Evolutionary conservation across 1,140 invertebrate genomes (phyloP).

Genomic region (Eupeodes corollae): DNA sequence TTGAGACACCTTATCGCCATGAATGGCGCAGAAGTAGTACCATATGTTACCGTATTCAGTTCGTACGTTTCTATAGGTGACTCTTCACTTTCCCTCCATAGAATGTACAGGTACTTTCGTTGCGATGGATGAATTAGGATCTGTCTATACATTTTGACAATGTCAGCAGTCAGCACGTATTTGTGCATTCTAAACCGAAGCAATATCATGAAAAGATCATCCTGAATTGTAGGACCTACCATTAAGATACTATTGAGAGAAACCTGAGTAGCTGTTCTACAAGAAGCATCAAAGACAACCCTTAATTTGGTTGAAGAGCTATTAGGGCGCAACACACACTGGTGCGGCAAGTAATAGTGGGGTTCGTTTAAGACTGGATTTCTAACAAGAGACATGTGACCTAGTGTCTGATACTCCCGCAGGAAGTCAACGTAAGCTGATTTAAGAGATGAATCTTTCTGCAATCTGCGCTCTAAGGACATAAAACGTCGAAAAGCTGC

Average conservation of each 20-base stretch:
- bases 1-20: conserved; percentile 25
- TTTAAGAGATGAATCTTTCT: not conserved
- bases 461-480: not conserved
- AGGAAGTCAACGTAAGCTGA: not conserved
- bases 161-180: conserved; percentile 11
- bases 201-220: not conserved
- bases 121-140: conserved; percentile 13
- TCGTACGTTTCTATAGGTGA: conserved; percentile 13
- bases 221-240: not conserved
- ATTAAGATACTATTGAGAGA: not conserved
- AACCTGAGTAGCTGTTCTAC: not conserved
- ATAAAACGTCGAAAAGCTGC: not conserved
- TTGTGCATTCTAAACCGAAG: conserved; percentile 7
- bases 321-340: conserved; percentile 13
- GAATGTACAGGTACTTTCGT: conserved; percentile 25
- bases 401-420: conserved; percentile 15
- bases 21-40: conserved; percentile 26
- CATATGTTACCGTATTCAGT: conserved; percentile 23
- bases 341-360: conserved; percentile 21
- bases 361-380: not conserved
- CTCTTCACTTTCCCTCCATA: conserved; percentile 22
- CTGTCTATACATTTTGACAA: conserved; percentile 27
- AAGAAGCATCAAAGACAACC: conserved; percentile 13
- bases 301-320: conserved; percentile 20
- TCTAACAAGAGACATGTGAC: conserved; percentile 15